Evolutionary conservation across 2,888 invertebrate genomes (phyloP), one percentile per base, ranked within the genome.

Genomic region (Rhimphoctona megacephalus): DNA sequence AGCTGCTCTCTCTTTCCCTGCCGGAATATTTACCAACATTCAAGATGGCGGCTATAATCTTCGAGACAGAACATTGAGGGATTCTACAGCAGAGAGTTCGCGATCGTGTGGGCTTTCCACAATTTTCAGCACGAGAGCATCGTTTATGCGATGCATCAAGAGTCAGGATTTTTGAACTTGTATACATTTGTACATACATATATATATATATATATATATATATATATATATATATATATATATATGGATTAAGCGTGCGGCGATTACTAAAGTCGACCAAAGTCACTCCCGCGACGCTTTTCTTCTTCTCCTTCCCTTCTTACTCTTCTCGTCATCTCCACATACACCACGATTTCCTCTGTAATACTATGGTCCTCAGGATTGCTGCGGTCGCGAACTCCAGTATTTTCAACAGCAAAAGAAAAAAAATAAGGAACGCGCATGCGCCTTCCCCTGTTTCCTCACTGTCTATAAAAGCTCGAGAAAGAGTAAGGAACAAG

Each of bases 21-120:
- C 88, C 88, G 93, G 92, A 92, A 94, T 94, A 94, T 94, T 94
- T 94, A 94, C 94, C 92, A 94, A 94, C 94, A 93, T 94, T 92
- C 94, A 94, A 94, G 93, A 94, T 94, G 94, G 94, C 94, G 92
- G 92, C 90, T 46, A 92, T 93, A 94, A 94, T 93, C 94, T 93
- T 92, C 89, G 90, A 90, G 90, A 91, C n/a, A 61, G 61, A 17
- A 30, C 30, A 25, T 25, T 86, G 91, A 91, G 91, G 76, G 61
- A 77, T 76, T 49, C 30, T 36, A 17, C 69, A 89, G 91, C 89
- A 90, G 91, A 90, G 91, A 92, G 91, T 43, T 76, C 52, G 67
- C 66, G 49, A 46, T 67, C 86, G 61, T 30, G 17, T 25, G 70
- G 57, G 64, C 70, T 85, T 83, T 79, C 82, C 67, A 67, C 61